Percentiles rank a stretch among this genome's conserved stretches.
These are phyloP conservation scores for Lymantria dispar DNA, from an alignment of 2,888 invertebrate genomes.

Conservation along the genomic window DNA sequence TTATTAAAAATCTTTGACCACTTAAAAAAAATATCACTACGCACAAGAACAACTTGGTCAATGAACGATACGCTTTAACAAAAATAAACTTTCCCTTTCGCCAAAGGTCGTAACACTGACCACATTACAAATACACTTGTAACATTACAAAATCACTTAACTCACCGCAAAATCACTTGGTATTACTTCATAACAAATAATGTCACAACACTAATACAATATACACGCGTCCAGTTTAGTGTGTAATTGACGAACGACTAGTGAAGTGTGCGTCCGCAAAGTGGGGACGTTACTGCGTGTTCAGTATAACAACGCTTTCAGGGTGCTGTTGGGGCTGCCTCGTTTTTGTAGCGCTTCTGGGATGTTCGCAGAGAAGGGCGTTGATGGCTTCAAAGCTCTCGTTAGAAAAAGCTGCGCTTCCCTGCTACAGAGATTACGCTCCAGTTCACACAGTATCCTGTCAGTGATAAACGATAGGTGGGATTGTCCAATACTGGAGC, in stretches of 20 bases:
- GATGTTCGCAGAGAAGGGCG: too few species aligned
- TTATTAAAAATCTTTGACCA: too few species aligned
- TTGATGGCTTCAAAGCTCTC: too few species aligned
- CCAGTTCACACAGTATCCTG: too few species aligned
- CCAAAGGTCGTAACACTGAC: not conserved
- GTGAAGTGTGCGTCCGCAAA: constrained; percentile 5
- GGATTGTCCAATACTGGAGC: too few species aligned
- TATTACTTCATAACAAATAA: not conserved
- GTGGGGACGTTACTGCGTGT: constrained; percentile 23
- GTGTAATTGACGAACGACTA: constrained; percentile 17
- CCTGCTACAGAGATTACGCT: too few species aligned
- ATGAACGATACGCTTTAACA: not conserved
- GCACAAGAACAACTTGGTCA: not conserved
- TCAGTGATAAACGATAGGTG: too few species aligned
- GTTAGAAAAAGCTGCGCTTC: too few species aligned
- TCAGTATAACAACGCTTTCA: too few species aligned
- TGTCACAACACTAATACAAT: not conserved
- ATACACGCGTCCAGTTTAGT: constrained; percentile 24
- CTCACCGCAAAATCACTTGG: not conserved
- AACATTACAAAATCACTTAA: not conserved
- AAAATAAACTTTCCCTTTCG: not conserved
- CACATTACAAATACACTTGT: not conserved
- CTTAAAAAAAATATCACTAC: too few species aligned
- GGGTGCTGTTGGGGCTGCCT: too few species aligned
- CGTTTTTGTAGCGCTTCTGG: too few species aligned